Evolutionary conservation across 2,113 vertebrate species (phyloP), one percentile per base, ranked within the genome.

Genomic region (Muscicapa adusta): DNA sequence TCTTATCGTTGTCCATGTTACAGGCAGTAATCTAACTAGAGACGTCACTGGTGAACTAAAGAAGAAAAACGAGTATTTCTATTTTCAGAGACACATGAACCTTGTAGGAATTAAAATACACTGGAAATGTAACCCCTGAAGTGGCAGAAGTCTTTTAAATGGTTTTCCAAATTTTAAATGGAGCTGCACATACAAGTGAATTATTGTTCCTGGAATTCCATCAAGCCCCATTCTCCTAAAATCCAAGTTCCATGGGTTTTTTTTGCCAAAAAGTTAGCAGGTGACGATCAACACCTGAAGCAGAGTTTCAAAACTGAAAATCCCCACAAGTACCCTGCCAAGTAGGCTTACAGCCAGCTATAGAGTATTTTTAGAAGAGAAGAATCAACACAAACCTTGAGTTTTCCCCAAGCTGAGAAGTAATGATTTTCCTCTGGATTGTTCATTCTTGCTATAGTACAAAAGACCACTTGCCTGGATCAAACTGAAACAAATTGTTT

Each of bases 41-140:
- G 66, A 68, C 34, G 34, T 79, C 62, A 81, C 45, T 85, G 36
- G 47, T 88, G 74, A 95, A 85, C 74, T 80, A 70, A 75, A 73
- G 63, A 67, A 87, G 66, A 62, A 95, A 94, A 94, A 86, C 4
- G 28, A 94, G 19, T 79, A 71, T 83, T 95, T 95, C 88, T 96
- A 91, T 95, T 96, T 94, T 95, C 88, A 74, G 81, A 73, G n/a
- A 66, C 42, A 47, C 38, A 14, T 40, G 60, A 94, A 94, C 87
- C 84, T 94, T 20, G 1, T 1, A 80, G 85, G 88, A 96, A 93
- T 80, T 93, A 73, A 93, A 92, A 88, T 50, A 76, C 29, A 0
- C 66, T 89, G 57, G 29, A 94, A 89, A 58, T 85, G 36, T 93
- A 95, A 95, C 62, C 81, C 81, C 47, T 91, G 89, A 81, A 58